Evolutionary conservation across 2,797 vertebrate species (phyloP), one percentile per base, ranked within the genome.

Genomic region (Sylvia borin): DNA sequence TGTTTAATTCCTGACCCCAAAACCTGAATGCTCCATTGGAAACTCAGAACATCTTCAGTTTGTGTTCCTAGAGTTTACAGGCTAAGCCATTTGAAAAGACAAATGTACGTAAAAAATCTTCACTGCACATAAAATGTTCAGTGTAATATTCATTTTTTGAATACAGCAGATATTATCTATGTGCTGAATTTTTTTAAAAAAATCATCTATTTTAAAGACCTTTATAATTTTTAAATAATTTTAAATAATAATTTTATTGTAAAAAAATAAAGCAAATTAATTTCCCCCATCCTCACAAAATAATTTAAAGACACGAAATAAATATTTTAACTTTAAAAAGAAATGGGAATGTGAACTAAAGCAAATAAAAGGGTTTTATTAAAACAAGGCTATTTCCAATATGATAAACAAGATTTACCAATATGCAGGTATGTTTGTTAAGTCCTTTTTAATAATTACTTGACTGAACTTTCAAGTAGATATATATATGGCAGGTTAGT

Each of bases 171-270:
- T 51, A 5, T 76, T 76, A 85, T 66, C 20, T 68, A 75, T 65
- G 16, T 24, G 31, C 3, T 36, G 22, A 15, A 5, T 3, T 25
- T 65, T 74, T 47, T 11, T 20, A 10, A 20, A 3, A 0, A 6
- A 0, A 26, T 32, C 0, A 19, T 68, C 31, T 32, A 61, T 72
- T 86, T 74, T 53, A 75, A 80, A 64, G 8, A 2, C 0, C 2
- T 45, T 43, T 40, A 12, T 76, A n/a, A 6, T 21, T 60, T 67
- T 13, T 0, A 3, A 79, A 51, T 18, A 68, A 34, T 34, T 58
- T 55, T 0, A 55, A 62, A 48, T 40, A 73, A 32, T 40, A 26
- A 26, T 0, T 11, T 76, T 53, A 20, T 55, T 84, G 3, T 64
- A 13, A 34, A 15, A 68, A 66, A 53, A 77, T 40, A 72, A 92